Conservation (phyloP, 1,140 invertebrate genomes). For the Eriosoma lanigerum region DNA sequence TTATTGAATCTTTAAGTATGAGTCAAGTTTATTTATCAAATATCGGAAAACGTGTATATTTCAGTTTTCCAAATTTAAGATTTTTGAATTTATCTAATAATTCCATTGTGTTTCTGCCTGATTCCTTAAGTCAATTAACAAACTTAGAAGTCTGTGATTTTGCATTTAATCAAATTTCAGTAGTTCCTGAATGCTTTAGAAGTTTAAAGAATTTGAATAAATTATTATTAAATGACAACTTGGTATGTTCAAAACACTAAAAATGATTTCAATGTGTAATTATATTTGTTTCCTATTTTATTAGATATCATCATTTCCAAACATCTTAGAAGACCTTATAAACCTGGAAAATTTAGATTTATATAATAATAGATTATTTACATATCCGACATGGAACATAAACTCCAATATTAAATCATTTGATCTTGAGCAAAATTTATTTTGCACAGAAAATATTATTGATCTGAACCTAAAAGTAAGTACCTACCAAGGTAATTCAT, state of each 20-base stretch:
- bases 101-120: background rate
- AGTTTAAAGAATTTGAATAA: conserved; percentile 32
- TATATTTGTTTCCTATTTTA: background rate
- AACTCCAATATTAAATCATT: conserved; percentile 16
- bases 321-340: background rate
- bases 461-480: background rate
- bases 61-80: conserved; percentile 16
- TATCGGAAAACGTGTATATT: background rate
- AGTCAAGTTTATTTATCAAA: background rate
- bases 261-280: background rate
- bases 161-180: conserved; percentile 29
- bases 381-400: background rate
- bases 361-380: conserved; percentile 21
- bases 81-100: conserved; percentile 36
- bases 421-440: conserved; percentile 29
- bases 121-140: conserved; percentile 2
- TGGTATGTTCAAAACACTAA: background rate
- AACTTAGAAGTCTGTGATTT: conserved; percentile 43
- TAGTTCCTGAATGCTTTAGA: conserved; percentile 34
- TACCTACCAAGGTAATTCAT: too few species aligned
- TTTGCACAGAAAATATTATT: conserved; percentile 2
- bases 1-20: conserved; percentile 27
- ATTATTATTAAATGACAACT: conserved; percentile 24
- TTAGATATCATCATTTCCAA: conserved; percentile 35
- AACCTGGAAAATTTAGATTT: conserved; percentile 17